Percentiles rank a stretch among this genome's conserved stretches.
Conservation (phyloP, 2,888 invertebrate species). For the Leptinotarsa peninsularis region DNA sequence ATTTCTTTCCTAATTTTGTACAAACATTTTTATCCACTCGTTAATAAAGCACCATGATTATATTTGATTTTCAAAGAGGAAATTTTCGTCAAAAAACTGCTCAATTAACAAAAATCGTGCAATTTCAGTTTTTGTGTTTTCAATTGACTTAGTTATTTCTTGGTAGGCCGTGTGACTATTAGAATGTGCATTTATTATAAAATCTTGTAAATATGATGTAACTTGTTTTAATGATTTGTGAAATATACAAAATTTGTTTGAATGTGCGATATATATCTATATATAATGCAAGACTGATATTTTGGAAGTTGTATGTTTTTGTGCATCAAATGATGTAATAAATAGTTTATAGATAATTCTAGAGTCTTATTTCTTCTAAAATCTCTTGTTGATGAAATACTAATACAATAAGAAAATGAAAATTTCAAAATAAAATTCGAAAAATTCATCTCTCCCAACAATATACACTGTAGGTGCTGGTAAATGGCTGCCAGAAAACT, state of each 20-base stretch:
- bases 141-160: conserved; percentile 42
- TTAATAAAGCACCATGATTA: conserved; percentile 52
- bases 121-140: conserved; percentile 45
- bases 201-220: conserved; percentile 51
- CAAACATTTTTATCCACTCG: conserved; percentile 49
- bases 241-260: conserved; percentile 47
- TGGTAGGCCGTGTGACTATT: conserved; percentile 66
- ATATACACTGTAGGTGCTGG: too few relatives aligned
- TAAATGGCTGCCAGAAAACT: too few relatives aligned
- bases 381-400: neutral
- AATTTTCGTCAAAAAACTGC: conserved; percentile 13
- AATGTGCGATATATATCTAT: conserved; percentile 55
- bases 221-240: conserved; percentile 42
- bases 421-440: neutral
- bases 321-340: conserved; percentile 60
- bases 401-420: neutral
- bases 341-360: conserved; percentile 44
- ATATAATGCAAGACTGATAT: conserved; percentile 66
- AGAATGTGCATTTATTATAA: conserved; percentile 65
- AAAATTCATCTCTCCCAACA: too few relatives aligned
- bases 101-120: conserved; percentile 43
- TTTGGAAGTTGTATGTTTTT: conserved; percentile 65
- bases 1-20: conserved; percentile 31
- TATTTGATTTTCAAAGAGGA: neutral
- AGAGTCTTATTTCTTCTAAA: neutral